Percentiles rank a stretch among this genome's conserved stretches.
phyloP scores from a whole-genome alignment of 2,888 invertebrate genomes.

The Athetis lepigone region DNA sequence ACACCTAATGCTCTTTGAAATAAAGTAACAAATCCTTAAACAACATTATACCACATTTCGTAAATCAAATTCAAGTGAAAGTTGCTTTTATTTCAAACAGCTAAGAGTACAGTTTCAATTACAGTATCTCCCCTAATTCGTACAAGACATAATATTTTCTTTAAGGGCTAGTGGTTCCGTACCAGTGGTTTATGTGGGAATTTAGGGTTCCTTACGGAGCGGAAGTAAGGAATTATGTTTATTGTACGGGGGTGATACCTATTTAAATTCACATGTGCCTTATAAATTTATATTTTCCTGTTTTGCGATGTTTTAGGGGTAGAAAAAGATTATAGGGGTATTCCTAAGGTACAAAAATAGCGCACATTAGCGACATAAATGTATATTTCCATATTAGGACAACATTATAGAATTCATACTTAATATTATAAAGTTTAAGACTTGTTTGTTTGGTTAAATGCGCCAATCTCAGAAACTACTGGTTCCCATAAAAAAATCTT shows the following conservation, averaged over 20 bases:
- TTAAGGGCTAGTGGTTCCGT: constrained; percentile 71
- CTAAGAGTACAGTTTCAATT: not conserved
- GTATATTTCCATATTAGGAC: too few species aligned
- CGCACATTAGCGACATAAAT: too few species aligned
- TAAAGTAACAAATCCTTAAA: constrained; percentile 3
- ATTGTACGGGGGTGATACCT: constrained; percentile 47
- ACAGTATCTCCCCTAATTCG: constrained; percentile 16
- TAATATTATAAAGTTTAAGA: too few species aligned
- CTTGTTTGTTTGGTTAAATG: too few species aligned
- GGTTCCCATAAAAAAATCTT: too few species aligned
- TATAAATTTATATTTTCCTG: constrained; percentile 15
- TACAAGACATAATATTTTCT: constrained; percentile 54
- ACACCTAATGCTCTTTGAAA: fast-evolving
- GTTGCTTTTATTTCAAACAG: fast-evolving
- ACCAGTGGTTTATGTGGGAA: constrained; percentile 75
- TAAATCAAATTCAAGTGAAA: not conserved
- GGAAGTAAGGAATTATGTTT: constrained; percentile 70
- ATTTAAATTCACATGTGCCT: constrained; percentile 39
- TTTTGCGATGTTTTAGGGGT: constrained; percentile 20
- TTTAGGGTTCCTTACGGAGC: constrained; percentile 65
- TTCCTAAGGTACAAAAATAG: too few species aligned
- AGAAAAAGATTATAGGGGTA: not conserved
- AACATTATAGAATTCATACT: too few species aligned
- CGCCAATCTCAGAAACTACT: too few species aligned
- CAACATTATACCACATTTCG: not conserved